Conservation (phyloP, 2,797 vertebrate species). For the Rallus crepitans region DNA sequence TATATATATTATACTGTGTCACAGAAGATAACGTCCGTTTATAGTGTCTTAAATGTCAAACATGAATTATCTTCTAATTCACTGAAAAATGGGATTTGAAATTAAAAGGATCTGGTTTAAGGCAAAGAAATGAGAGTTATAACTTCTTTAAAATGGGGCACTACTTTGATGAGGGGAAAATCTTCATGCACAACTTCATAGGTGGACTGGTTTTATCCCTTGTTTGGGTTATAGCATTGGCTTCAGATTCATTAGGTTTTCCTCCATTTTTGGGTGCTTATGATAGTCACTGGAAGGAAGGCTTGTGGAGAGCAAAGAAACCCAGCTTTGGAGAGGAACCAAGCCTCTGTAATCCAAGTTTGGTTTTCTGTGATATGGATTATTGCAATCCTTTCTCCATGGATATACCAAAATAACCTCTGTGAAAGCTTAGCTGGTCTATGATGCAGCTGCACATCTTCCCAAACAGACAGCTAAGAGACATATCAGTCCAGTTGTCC, state of each 20-base stretch:
- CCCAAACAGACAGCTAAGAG: background rate
- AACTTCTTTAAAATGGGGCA: background rate
- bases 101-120: background rate
- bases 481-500: background rate
- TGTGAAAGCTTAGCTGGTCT: background rate
- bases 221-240: background rate
- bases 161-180: background rate
- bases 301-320: background rate
- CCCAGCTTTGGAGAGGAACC: background rate
- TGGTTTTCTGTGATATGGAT: background rate
- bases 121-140: background rate
- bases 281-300: background rate
- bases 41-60: background rate
- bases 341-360: conserved; percentile 1
- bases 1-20: background rate
- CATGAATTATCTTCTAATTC: background rate
- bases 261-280: background rate
- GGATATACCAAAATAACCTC: background rate
- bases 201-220: background rate
- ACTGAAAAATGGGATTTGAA: background rate
- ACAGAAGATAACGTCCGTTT: fast-evolving
- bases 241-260: background rate
- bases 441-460: background rate
- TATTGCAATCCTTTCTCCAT: background rate
- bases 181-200: background rate